A percentile compares a stretch with the other conserved stretches of the same genome.
Evolutionary conservation across 37 sponge, comb jelly and placozoan species (phyloP).

Genomic region (Axinella damicornis): DNA sequence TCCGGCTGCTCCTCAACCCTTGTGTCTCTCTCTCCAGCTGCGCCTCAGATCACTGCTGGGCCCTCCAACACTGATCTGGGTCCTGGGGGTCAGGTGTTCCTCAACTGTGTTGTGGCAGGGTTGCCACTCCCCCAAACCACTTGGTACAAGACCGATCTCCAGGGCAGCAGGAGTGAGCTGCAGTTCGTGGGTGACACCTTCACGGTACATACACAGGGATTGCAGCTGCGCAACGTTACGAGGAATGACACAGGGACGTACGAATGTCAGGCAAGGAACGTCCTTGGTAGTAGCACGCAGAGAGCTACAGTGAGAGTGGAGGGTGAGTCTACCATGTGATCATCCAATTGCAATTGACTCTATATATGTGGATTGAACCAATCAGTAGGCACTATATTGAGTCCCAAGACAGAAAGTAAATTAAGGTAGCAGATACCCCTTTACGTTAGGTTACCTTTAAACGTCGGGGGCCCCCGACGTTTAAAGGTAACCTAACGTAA

Average conservation of each 20-base stretch:
- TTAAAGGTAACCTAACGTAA: too few species aligned
- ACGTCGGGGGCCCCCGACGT: too few species aligned
- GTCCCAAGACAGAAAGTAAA: too few species aligned
- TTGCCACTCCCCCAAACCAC: conserved; percentile 26
- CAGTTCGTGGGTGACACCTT: conserved; percentile 10
- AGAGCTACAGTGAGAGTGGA: conserved; percentile 50
- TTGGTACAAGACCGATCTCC: conserved; percentile 51
- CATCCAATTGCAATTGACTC: too few species aligned
- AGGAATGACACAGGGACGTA: conserved; percentile 54
- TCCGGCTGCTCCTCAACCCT: too few species aligned
- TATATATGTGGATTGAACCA: too few species aligned
- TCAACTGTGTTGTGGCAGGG: conserved; percentile 53
- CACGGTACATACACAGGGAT: conserved; percentile 10
- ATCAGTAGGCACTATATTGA: too few species aligned
- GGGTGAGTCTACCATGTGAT: conserved; percentile 4
- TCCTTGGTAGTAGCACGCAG: conserved; percentile 19
- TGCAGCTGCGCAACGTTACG: conserved; percentile 31
- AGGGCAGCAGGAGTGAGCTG: conserved; percentile 6
- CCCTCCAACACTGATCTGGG: conserved; percentile 15
- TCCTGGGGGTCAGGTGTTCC: conserved; percentile 13
- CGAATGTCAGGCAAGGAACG: conserved; percentile 45
- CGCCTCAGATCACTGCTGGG: conserved; percentile 8
- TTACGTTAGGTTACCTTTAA: too few species aligned
- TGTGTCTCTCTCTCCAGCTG: neutral
- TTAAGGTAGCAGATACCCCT: too few species aligned